Percentiles rank a stretch among this genome's conserved stretches.
Evolutionary conservation across 2,113 vertebrate genomes (phyloP).

Genomic region (Neolamprologus kungweensis): DNA sequence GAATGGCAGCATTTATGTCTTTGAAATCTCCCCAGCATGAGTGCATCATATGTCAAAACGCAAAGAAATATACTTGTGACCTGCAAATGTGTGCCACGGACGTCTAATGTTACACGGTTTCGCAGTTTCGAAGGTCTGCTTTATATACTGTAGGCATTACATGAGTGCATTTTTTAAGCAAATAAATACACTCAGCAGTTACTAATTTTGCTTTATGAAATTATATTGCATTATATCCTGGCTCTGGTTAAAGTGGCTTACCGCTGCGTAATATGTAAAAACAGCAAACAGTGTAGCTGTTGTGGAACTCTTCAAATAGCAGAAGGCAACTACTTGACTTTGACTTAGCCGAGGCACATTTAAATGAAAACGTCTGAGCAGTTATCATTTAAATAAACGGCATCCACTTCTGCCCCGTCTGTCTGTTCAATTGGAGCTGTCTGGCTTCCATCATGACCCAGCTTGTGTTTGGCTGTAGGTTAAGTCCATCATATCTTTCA

Average conservation of each 20-base stretch:
- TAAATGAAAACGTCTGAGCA: not conserved
- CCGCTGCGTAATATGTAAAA: not conserved
- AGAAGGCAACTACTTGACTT: slow-evolving; percentile 29
- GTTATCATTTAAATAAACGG: slow-evolving; percentile 29
- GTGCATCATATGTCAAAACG: not conserved
- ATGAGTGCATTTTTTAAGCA: not conserved
- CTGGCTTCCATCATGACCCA: slow-evolving; percentile 44
- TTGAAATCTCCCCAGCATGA: not conserved
- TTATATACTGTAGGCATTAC: slow-evolving; percentile 11
- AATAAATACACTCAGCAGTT: not conserved
- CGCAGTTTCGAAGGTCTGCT: not conserved
- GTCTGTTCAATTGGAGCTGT: slow-evolving; percentile 26
- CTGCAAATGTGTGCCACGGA: not conserved
- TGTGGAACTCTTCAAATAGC: not conserved
- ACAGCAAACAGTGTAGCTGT: not conserved
- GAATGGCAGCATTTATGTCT: not conserved
- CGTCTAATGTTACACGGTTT: not conserved
- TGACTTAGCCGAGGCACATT: not conserved
- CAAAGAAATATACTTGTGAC: not conserved
- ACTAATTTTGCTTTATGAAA: not conserved
- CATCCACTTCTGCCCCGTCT: slow-evolving; percentile 12
- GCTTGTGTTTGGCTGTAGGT: slow-evolving; percentile 23
- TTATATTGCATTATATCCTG: not conserved
- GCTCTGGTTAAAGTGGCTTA: not conserved
- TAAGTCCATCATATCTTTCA: slow-evolving; percentile 20